Evolutionary conservation across 1,140 invertebrate species (phyloP).

Genomic region (Eueides isabella): DNA sequence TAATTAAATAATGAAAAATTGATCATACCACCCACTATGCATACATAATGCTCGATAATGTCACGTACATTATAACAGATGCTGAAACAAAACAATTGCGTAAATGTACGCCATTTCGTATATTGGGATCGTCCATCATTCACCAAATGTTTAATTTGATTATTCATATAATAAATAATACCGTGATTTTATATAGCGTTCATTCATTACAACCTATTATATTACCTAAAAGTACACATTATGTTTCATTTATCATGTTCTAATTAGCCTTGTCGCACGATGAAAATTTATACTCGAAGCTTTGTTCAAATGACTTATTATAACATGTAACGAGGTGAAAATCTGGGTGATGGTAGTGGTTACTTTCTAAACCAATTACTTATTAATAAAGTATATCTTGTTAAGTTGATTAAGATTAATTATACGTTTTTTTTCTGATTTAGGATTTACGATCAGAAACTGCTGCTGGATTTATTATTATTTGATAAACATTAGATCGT

Average conservation of each 20-base stretch:
- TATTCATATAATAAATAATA: slow-evolving; percentile 35
- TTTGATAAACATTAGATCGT: too few species aligned
- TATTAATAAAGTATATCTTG: not conserved
- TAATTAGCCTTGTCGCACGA: slow-evolving; percentile 35
- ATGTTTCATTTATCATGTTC: slow-evolving; percentile 37
- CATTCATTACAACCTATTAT: slow-evolving; percentile 23
- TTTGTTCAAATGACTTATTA: slow-evolving; percentile 6
- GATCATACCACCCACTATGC: slow-evolving; percentile 52
- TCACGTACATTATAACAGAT: slow-evolving; percentile 57
- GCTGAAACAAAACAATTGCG: slow-evolving; percentile 58
- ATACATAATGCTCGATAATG: slow-evolving; percentile 50
- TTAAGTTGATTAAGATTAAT: too few species aligned
- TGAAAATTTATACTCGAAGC: slow-evolving; percentile 1
- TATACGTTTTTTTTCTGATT: too few species aligned
- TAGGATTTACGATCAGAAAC: too few species aligned
- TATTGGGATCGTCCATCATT: slow-evolving; percentile 72
- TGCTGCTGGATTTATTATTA: too few species aligned
- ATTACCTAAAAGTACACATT: slow-evolving; percentile 28
- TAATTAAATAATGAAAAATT: slow-evolving; percentile 51
- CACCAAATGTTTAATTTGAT: slow-evolving; percentile 45
- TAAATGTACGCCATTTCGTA: slow-evolving; percentile 64
- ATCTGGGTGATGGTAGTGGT: not conserved
- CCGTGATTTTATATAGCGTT: slow-evolving; percentile 28
- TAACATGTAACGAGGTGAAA: not conserved
- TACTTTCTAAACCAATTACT: not conserved